Evolutionary conservation across 2,797 vertebrate species (phyloP).

Genomic region (Acomys russatus): DNA sequence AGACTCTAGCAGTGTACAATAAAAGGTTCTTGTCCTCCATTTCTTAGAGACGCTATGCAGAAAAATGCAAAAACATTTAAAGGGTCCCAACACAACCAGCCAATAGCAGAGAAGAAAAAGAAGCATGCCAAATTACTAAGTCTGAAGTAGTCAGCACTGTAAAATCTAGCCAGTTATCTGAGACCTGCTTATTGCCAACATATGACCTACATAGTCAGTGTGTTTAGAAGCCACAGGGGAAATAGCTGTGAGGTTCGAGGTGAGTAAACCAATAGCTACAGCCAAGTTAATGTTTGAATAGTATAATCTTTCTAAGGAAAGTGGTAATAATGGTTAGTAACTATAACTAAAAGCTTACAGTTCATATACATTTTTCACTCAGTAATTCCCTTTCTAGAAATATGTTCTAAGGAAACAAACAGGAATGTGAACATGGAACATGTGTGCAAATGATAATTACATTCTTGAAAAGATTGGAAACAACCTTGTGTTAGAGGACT

Average conservation of each 20-base stretch:
- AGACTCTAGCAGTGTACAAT: constrained; percentile 44
- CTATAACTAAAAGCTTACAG: constrained; percentile 48
- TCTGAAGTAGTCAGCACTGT: constrained; percentile 53
- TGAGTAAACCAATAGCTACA: constrained; percentile 46
- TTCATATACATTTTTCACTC: constrained; percentile 16
- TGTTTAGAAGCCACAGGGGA: constrained; percentile 33
- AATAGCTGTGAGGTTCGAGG: constrained; percentile 30
- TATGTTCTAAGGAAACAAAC: constrained; percentile 19
- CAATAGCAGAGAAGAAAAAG: constrained; percentile 66
- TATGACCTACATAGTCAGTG: background rate
- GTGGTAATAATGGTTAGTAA: background rate
- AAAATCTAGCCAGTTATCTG: constrained; percentile 54
- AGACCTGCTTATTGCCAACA: background rate
- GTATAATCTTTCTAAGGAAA: constrained; percentile 52
- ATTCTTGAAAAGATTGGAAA: constrained; percentile 59
- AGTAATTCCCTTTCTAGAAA: constrained; percentile 55
- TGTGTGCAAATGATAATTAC: constrained; percentile 21
- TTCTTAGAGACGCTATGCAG: constrained; percentile 61
- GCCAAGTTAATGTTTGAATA: constrained; percentile 53
- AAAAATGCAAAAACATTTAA: constrained; percentile 51
- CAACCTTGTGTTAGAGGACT: constrained; percentile 13
- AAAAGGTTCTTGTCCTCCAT: constrained; percentile 55
- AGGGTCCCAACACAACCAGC: constrained; percentile 48
- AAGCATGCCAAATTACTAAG: constrained; percentile 68
- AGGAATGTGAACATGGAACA: background rate